Evolutionary conservation across 2,797 vertebrate genomes (phyloP), one percentile per base, ranked within the genome.

Genomic region (Cryptoprocta ferox): DNA sequence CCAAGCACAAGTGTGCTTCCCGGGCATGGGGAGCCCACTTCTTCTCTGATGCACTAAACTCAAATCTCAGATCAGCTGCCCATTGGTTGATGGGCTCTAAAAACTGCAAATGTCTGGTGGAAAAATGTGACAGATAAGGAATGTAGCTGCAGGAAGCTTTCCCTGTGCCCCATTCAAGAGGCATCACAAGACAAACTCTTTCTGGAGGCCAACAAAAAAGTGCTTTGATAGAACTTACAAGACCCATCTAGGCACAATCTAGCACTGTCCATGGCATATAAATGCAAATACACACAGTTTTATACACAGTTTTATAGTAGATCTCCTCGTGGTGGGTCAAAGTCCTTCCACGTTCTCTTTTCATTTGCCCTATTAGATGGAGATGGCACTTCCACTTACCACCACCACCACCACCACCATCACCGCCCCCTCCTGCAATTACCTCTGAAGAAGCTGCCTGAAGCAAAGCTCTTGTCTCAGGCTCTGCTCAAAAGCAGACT

Each of bases 391-490:
- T 35, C 87, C 50, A 4, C 6, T 18, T 19, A 66, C 13, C 18
- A 6, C 53, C 0, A 0, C 21, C 6, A 15, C 6, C 26, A 16
- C 12, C n/a, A n/a, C n/a, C n/a, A n/a, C n/a, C n/a, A n/a, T n/a
- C n/a, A n/a, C n/a, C n/a, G n/a, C n/a, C 18, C 37, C 68, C 86
- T 85, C 80, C 30, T 30, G 32, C 70, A 92, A 75, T 65, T 37
- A 81, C 63, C 45, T 96, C 56, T 28, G 9, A 91, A 71, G 13
- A 84, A 66, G 32, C n/a, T 8, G 28, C 45, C 24, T 30, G 24
- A 39, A 42, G 45, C 11, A 59, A 32, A 90, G 24, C 15, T 75
- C 53, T 83, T 61, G 80, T 76, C 42, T 59, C 59, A 11, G 28
- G 85, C 61, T 94, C 66, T 30, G 42, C 26, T 63, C 16, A 6